phyloP scores from a whole-genome alignment of 2,113 vertebrate genomes.

The Chionodraco myersi region DNA sequence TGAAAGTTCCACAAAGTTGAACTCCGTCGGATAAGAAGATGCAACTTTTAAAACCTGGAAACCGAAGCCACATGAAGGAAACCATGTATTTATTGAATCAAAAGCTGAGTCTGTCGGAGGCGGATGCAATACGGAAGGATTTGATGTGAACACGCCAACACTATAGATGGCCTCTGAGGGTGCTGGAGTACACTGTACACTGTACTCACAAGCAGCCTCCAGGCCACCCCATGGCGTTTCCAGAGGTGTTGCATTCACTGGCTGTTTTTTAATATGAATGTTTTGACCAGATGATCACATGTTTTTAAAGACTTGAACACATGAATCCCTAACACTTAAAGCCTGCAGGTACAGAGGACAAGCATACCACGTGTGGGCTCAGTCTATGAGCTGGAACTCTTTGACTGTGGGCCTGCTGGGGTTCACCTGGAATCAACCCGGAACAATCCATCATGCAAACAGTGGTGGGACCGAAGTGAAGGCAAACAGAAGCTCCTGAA shows the following conservation, averaged over 20 bases:
- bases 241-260: no score
- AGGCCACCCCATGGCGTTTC: no score
- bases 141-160: constrained; percentile 10
- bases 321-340: constrained; percentile 12
- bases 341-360: constrained; percentile 5
- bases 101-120: no score
- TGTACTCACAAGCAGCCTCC: no score
- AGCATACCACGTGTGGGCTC: constrained; percentile 6
- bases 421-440: constrained; percentile 2
- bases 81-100: not conserved
- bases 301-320: not conserved
- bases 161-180: constrained; percentile 25
- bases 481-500: constrained; percentile 43
- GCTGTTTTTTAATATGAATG: not conserved
- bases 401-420: constrained; percentile 5
- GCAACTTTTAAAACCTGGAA: constrained; percentile 2
- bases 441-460: not conserved
- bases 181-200: not conserved
- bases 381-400: constrained; percentile 48
- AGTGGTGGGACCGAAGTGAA: constrained; percentile 12
- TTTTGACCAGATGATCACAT: constrained; percentile 3
- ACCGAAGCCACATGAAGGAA: not conserved
- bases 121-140: not conserved
- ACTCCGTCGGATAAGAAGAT: no score
- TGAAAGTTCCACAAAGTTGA: no score